Base-by-base conservation (phyloP, 2,113 vertebrate genomes). In the Rhabdornis inornatus region DNA sequence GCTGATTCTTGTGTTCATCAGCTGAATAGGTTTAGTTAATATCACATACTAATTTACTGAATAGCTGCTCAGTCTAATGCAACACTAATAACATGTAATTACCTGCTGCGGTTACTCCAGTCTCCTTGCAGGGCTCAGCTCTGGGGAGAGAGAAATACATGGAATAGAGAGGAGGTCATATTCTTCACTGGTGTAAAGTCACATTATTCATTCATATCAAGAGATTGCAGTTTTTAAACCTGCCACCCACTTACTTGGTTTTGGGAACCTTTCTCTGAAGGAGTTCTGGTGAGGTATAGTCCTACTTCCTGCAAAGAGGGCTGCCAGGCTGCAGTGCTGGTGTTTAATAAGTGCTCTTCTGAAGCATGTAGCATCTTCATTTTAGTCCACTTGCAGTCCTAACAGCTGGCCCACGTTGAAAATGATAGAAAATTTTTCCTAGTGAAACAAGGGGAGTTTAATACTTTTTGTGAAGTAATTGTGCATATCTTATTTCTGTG, bases 21-120 rank as follows among this genome's bases (percentile, higher is more conserved):
- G 81, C 94, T 97, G 84, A 96, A 77, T 90, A 92, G 92, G 61
- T 96, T 97, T 71, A 63, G 94, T 97, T 97, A 98, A 97, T 96
- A 97, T 96, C 90, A 90, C 61, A 4, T 83, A 83, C 85, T 85
- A 92, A 91, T 97, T 96, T 89, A 82, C 71, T 61, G 71, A 95
- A 86, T 40, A 88, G 84, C 87, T 94, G 17, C 65, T 84, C 45
- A n/a, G 84, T 71, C 52, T 95, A 92, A 95, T 83, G 68, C 94
- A 95, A 7, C 39, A 37, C 45, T 94, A 94, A 89, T 81, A 92
- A 88, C 92, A 90, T 8, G 20, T 96, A 92, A 91, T 96, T 97
- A 89, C 92, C 90, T 89, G 88, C 76, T 75, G 81, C 13, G 61
- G 76, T 94, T 93, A 78, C 49, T 90, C 64, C 39, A 47, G 77